Evolutionary conservation across 2,888 invertebrate genomes (phyloP).

Genomic region (Emmelina monodactyla): DNA sequence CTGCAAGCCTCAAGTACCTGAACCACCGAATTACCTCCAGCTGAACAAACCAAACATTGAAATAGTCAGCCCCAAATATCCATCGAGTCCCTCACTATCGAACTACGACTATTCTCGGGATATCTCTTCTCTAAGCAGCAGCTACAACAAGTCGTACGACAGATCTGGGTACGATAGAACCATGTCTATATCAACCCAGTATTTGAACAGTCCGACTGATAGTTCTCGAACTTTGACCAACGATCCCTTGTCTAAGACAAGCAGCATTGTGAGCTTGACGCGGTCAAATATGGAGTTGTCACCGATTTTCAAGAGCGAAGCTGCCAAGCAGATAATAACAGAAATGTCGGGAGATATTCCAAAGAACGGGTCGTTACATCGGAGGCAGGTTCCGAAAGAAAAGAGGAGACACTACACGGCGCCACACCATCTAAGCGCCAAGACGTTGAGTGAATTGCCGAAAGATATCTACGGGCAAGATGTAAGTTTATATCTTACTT

Average conservation of each 20-base stretch:
- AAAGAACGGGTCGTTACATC: constrained; percentile 65
- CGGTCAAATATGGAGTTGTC: constrained; percentile 69
- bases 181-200: constrained; percentile 48
- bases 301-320: constrained; percentile 86
- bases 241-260: constrained; percentile 54
- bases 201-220: constrained; percentile 53
- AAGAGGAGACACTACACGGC: constrained; percentile 89
- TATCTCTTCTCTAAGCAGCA: constrained; percentile 47
- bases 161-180: constrained; percentile 41
- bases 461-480: constrained; percentile 49
- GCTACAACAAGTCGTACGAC: constrained; percentile 48
- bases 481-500: constrained; percentile 30
- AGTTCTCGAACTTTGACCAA: constrained; percentile 54
- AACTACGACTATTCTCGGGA: constrained; percentile 55
- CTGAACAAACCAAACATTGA: constrained; percentile 44
- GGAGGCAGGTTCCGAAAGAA: constrained; percentile 79
- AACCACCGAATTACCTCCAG: constrained; percentile 35
- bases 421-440: constrained; percentile 74
- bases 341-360: constrained; percentile 73
- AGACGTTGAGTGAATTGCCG: constrained; percentile 67
- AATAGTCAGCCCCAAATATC: constrained; percentile 51
- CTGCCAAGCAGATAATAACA: constrained; percentile 84
- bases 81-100: constrained; percentile 54
- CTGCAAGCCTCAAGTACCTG: constrained; percentile 28
- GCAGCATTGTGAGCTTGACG: constrained; percentile 51